Base-by-base conservation (phyloP, 2,113 vertebrate species). In the Forbesichthys agassizii region DNA sequence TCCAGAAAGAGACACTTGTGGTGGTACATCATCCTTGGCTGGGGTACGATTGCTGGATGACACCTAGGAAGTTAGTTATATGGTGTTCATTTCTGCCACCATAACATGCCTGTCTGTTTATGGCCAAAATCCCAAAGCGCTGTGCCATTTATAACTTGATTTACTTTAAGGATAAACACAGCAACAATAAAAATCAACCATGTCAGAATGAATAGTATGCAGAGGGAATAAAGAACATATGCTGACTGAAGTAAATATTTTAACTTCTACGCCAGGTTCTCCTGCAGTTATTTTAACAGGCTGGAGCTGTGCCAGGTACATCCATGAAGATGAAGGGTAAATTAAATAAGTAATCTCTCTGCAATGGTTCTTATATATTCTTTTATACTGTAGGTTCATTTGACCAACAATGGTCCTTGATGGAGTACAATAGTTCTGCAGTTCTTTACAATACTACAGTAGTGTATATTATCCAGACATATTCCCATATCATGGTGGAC, bases 251-350 rank as follows among this genome's bases (percentile, higher is more conserved):
- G 36, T 42, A 0, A 42, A 42, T 42, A 42, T 42, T 42, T 81
- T 88, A 60, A 53, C 48, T 11, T 33, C 36, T 27, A 57, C 68
- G 54, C 1, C 83, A 96, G 95, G 95, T 61, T 88, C 88, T 12
- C 95, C 95, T 0, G 62, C 65, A 0, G 42, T 95, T 16, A 93
- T 94, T 79, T 91, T 93, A 65, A 86, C 83, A 3, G 80, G 78
- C 7, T 96, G 95, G 95, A 89, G 90, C 0, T 48, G 92, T n/a
- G 90, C 88, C 27, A 92, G 92, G 58, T 89, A 92, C 5, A 69
- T 95, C 57, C 78, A 92, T 68, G 95, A 96, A 82, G 90, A 96
- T 48, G 74, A 72, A 27, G 94, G 95, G 95, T 96, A 88, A 88
- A 93, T 73, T 18, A 66, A n/a, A 57, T 14, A 1, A 6, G 9